Base-by-base conservation (phyloP, 2,888 invertebrate genomes). In the Yponomeuta malinellus region DNA sequence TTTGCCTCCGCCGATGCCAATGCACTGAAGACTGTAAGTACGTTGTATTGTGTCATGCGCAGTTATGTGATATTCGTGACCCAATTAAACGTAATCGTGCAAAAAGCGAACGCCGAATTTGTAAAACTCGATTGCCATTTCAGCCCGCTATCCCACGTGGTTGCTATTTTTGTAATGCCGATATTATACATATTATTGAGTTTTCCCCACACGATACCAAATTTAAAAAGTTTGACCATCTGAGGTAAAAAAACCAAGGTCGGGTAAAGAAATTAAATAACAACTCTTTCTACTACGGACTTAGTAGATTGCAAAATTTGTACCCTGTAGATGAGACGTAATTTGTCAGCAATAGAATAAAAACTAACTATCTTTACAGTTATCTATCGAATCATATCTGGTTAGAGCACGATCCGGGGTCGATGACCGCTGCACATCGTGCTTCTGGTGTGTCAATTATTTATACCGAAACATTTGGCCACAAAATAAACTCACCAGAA, bases 361-460 rank as follows among this genome's bases (percentile, higher is more conserved):
- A 69, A 31, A 67, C 12, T 67, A 87, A 85, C 43, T 85, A 79
- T 83, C 77, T 83, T 83, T 83, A 91, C 90, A 90, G 91, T 89
- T 91, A 91, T 87, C 86, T 89, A 90, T 89, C 88, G 83, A 88
- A 90, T 87, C 86, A 87, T 87, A 89, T 86, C 82, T 84, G 81
- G 82, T 83, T 84, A 83, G 77, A 82, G 83, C 84, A 86, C 84
- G 86, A 83, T 83, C 81, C 63, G 78, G 73, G 89, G 83, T 89
- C 83, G 76, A 80, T 73, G 86, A 77, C 83, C 84, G 77, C 79
- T 74, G 76, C 83, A 83, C 81, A 83, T 83, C 79, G 76, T 79
- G 81, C 79, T 84, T 85, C 87, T 78, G 78, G 81, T 80, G 81
- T 81, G 80, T 73, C 70, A 72, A 67, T 71, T 68, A 72, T 74